phyloP scores from a whole-genome alignment of 2,797 vertebrate species.

The Anolis apletophallus region DNA sequence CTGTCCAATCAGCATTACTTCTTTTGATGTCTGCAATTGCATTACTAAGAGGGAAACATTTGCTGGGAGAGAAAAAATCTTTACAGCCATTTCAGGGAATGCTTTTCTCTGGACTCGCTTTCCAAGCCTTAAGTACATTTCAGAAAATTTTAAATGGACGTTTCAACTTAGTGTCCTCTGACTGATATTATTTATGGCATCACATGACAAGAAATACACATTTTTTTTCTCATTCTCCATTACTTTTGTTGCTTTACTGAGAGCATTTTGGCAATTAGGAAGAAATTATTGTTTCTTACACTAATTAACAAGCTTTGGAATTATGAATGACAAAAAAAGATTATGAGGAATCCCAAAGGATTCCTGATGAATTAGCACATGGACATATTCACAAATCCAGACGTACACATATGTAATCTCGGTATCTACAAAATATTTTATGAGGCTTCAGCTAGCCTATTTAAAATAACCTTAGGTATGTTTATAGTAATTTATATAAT shows the following conservation, averaged over 20 bases:
- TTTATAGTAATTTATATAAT: constrained; percentile 14
- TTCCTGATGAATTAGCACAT: background rate
- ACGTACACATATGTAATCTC: background rate
- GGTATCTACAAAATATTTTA: background rate
- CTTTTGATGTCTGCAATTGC: constrained; percentile 36
- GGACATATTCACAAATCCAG: background rate
- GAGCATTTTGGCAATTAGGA: background rate
- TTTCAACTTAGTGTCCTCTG: constrained; percentile 10
- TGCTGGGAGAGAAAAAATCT: constrained; percentile 30
- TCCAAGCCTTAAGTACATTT: background rate
- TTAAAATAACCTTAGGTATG: background rate
- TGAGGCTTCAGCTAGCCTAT: background rate
- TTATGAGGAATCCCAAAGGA: background rate
- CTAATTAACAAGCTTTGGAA: too few relatives aligned
- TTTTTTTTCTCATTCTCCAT: background rate
- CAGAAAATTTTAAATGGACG: constrained; percentile 2
- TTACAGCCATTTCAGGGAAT: accelerated
- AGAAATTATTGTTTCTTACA: too few relatives aligned
- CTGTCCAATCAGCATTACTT: constrained; percentile 60
- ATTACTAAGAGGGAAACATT: constrained; percentile 53
- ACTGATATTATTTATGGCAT: background rate
- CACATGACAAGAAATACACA: background rate
- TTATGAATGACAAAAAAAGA: background rate
- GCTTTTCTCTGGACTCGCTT: background rate
- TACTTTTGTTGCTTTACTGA: constrained; percentile 8